Percentiles rank a stretch among this genome's conserved stretches.
phyloP scores from a whole-genome alignment of 2,113 vertebrate species.

The Lepus timidus region DNA sequence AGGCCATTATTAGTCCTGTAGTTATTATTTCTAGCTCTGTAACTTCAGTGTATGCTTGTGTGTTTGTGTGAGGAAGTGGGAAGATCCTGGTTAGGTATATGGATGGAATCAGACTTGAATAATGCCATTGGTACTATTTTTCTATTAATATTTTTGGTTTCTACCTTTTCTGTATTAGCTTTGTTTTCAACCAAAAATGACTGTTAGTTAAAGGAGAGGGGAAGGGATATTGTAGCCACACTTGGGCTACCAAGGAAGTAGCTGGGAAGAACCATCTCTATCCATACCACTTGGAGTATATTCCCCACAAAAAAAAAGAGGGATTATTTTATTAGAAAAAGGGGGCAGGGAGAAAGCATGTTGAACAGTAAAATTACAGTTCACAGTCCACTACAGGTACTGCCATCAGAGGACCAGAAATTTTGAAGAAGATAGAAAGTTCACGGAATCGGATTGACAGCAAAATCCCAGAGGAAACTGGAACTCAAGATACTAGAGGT shows the following conservation, averaged over 20 bases:
- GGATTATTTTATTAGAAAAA: conserved; percentile 43
- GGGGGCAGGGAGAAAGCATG: neutral
- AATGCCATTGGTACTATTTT: conserved; percentile 23
- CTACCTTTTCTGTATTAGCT: neutral
- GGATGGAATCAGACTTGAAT: conserved; percentile 24
- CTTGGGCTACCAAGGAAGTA: neutral
- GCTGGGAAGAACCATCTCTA: conserved; percentile 37
- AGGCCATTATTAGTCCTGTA: neutral
- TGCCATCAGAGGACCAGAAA: conserved; percentile 63
- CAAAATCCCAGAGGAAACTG: conserved; percentile 68
- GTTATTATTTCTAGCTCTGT: neutral
- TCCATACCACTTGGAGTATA: neutral
- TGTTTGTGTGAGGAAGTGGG: neutral
- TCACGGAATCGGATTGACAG: conserved; percentile 53
- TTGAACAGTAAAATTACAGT: conserved; percentile 77
- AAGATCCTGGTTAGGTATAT: neutral
- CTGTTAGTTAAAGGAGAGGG: neutral
- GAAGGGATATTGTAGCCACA: conserved; percentile 9
- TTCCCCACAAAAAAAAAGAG: conserved; percentile 34
- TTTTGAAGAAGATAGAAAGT: conserved; percentile 75
- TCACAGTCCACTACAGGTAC: conserved; percentile 68
- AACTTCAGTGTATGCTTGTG: neutral
- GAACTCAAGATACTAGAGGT: conserved; percentile 62
- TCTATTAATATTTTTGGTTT: conserved; percentile 35
- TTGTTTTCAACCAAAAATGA: conserved; percentile 52